phyloP scores from a whole-genome alignment of 2,113 vertebrate species.

The Oxygymnocypris stewartii region DNA sequence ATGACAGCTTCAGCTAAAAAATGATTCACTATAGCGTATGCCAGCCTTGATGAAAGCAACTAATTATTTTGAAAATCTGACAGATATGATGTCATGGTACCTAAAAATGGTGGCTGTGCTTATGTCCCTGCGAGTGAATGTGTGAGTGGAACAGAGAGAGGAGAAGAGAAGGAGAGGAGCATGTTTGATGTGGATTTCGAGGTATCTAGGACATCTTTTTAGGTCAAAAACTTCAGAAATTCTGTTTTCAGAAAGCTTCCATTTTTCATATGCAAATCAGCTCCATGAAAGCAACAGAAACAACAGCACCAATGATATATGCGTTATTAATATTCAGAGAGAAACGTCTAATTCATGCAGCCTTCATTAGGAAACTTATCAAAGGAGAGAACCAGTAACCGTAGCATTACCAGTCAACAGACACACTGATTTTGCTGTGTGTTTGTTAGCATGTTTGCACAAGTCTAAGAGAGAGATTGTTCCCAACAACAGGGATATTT shows the following conservation, averaged over 20 bases:
- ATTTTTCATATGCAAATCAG: slow-evolving; percentile 51
- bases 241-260: slow-evolving; percentile 30
- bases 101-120: slow-evolving; percentile 35
- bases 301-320: slow-evolving; percentile 50
- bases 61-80: slow-evolving; percentile 47
- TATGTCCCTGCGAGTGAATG: slow-evolving; percentile 22
- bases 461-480: neutral
- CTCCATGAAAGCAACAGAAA: slow-evolving; percentile 43
- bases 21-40: neutral
- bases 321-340: slow-evolving; percentile 40
- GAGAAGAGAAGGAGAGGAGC: slow-evolving; percentile 11
- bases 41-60: slow-evolving; percentile 16
- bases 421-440: neutral
- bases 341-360: slow-evolving; percentile 39
- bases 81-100: slow-evolving; percentile 40
- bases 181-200: slow-evolving; percentile 52
- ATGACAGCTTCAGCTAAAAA: slow-evolving; percentile 34
- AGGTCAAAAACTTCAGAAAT: slow-evolving; percentile 55
- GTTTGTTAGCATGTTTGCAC: slow-evolving; percentile 6
- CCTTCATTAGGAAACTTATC: slow-evolving; percentile 43
- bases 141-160: slow-evolving; percentile 19
- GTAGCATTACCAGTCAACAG: slow-evolving; percentile 10
- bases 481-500: neutral
- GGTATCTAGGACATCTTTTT: slow-evolving; percentile 59
- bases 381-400: slow-evolving; percentile 13